A percentile compares a stretch with the other conserved stretches of the same genome.
These are phyloP conservation scores for Apotomis betuletana DNA, from an alignment of 2,888 invertebrate genomes.

Conservation along the genomic window DNA sequence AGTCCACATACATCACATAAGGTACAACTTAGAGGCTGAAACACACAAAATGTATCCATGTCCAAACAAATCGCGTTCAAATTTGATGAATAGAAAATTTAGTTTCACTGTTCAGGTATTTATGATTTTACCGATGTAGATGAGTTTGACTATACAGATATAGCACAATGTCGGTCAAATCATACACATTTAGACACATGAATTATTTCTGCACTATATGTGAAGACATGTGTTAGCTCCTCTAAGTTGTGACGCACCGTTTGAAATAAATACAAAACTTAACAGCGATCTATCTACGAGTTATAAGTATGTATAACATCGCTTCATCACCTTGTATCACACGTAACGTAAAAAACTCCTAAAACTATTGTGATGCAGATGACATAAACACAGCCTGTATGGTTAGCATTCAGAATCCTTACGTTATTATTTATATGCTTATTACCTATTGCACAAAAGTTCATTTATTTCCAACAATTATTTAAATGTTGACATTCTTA, in stretches of 20 bases:
- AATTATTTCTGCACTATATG: too few relatives aligned
- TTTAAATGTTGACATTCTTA: too few relatives aligned
- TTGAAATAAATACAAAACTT: constrained; percentile 33
- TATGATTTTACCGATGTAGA: too few relatives aligned
- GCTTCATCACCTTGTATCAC: constrained; percentile 28
- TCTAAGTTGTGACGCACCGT: background rate
- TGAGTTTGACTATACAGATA: too few relatives aligned
- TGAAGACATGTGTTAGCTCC: background rate
- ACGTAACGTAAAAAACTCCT: constrained; percentile 47
- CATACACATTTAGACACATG: too few relatives aligned
- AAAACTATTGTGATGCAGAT: constrained; percentile 67
- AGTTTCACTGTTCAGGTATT: too few relatives aligned
- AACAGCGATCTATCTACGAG: constrained; percentile 34
- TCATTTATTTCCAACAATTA: background rate
- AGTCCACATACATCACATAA: background rate
- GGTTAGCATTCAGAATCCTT: constrained; percentile 33
- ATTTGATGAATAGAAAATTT: too few relatives aligned
- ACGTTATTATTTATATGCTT: constrained; percentile 23
- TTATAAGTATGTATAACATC: constrained; percentile 26
- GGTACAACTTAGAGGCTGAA: background rate
- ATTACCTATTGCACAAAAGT: background rate
- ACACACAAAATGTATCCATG: background rate
- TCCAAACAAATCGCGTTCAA: background rate
- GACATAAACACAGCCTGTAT: constrained; percentile 49
- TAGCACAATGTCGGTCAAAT: too few relatives aligned